Evolutionary conservation across 2,888 invertebrate genomes (phyloP).

Genomic region (Marasmarcha lunaedactyla): DNA sequence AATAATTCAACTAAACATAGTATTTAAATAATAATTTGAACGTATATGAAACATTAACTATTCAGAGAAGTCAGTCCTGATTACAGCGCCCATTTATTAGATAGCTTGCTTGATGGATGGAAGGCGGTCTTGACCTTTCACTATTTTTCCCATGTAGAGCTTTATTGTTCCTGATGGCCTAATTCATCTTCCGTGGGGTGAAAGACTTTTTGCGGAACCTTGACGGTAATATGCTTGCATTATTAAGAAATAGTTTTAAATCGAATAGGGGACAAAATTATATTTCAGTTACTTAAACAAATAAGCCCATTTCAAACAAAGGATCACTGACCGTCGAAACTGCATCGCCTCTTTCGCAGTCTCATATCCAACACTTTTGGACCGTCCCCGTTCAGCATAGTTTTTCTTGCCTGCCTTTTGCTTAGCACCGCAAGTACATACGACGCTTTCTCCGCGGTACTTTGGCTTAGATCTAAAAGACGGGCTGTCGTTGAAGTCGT

Average conservation of each 20-base stretch:
- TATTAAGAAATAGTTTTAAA: too few species aligned
- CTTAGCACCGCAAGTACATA: constrained; percentile 52
- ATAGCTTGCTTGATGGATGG: not conserved
- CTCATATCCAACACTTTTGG: constrained; percentile 65
- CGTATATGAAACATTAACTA: too few species aligned
- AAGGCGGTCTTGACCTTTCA: not conserved
- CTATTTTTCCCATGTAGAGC: not conserved
- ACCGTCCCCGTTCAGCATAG: constrained; percentile 53
- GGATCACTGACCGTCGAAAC: constrained; percentile 56
- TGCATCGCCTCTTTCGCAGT: constrained; percentile 58
- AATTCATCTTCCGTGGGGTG: not conserved
- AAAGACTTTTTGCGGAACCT: too few species aligned
- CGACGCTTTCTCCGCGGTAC: constrained; percentile 36
- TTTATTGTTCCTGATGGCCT: not conserved
- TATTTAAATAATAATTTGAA: too few species aligned
- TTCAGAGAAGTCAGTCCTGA: not conserved
- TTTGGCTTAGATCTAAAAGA: constrained; percentile 27
- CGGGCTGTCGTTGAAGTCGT: constrained; percentile 40
- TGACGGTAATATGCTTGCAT: too few species aligned
- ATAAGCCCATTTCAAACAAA: constrained; percentile 12
- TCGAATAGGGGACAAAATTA: too few species aligned
- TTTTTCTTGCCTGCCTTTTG: constrained; percentile 30
- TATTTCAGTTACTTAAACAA: constrained; percentile 13
- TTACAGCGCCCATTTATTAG: not conserved
- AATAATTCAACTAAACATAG: too few species aligned